phyloP scores from a whole-genome alignment of 2,113 vertebrate species.

The Albula glossodonta region DNA sequence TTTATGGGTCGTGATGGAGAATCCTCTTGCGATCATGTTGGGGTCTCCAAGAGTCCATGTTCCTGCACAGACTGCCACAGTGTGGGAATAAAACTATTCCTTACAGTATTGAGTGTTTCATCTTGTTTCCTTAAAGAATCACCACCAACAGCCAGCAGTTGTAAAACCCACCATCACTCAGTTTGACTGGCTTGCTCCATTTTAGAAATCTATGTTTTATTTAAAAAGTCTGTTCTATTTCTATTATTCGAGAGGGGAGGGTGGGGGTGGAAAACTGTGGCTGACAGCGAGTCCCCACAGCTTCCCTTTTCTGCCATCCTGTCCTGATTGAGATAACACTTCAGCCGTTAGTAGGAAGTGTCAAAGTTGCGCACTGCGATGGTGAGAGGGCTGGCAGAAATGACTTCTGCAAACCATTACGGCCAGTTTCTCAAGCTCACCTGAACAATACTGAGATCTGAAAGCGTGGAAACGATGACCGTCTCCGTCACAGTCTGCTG shows the following conservation, averaged over 20 bases:
- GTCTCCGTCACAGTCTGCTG: not conserved
- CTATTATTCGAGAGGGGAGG: not conserved
- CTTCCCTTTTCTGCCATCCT: constrained; percentile 55
- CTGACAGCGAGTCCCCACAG: constrained; percentile 45
- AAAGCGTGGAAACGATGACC: not conserved
- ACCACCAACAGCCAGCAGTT: not conserved
- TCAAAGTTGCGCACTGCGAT: constrained; percentile 8
- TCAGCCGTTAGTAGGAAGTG: constrained; percentile 44
- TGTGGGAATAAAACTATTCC: too few species aligned
- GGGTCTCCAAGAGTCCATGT: too few species aligned
- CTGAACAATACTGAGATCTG: not conserved
- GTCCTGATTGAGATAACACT: constrained; percentile 30
- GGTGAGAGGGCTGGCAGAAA: not conserved
- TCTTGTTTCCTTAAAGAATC: not conserved
- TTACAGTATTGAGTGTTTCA: too few species aligned
- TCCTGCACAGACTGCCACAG: too few species aligned
- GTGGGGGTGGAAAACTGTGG: constrained; percentile 50
- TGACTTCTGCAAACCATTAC: not conserved
- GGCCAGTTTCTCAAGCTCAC: not conserved
- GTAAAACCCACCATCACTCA: not conserved
- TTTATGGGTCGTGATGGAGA: too few species aligned
- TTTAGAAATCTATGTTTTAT: not conserved
- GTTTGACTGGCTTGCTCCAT: not conserved
- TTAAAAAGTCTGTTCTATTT: constrained; percentile 1
- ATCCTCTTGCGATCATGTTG: too few species aligned